Percentiles rank a stretch among this genome's conserved stretches.
Conservation (phyloP, 2,888 invertebrate species). For the Phyllotreta striolata region DNA sequence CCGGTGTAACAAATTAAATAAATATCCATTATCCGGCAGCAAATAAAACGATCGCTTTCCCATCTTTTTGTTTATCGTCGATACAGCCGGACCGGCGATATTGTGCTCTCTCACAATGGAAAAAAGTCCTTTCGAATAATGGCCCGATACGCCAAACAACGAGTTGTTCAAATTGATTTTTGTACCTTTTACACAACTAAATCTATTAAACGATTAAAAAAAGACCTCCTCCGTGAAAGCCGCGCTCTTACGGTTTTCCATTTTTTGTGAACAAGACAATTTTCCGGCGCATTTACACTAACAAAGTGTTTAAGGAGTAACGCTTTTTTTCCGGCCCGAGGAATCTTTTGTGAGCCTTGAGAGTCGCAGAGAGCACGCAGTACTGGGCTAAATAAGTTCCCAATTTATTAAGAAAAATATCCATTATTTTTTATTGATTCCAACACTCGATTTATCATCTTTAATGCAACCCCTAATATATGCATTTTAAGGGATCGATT, state of each 20-base stretch:
- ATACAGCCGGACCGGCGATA: constrained; percentile 29
- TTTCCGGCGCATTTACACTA: constrained; percentile 49
- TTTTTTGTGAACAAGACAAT: constrained; percentile 49
- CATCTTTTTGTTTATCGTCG: constrained; percentile 37
- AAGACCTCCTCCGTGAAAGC: constrained; percentile 45
- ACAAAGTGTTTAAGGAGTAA: constrained; percentile 46
- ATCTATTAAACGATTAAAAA: constrained; percentile 43
- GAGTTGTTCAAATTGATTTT: constrained; percentile 43
- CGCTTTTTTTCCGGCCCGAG: constrained; percentile 35
- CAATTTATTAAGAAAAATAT: neutral
- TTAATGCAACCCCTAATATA: neutral
- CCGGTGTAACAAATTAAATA: constrained; percentile 42
- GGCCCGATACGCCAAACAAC: constrained; percentile 38
- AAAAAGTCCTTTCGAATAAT: constrained; percentile 37
- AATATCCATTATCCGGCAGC: constrained; percentile 40
- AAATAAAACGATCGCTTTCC: constrained; percentile 37
- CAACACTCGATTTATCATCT: neutral
- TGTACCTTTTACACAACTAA: constrained; percentile 44
- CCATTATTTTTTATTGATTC: no score
- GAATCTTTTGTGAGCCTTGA: constrained; percentile 31
- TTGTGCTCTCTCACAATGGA: constrained; percentile 35
- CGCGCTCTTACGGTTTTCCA: constrained; percentile 35
- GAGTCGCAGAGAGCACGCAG: constrained; percentile 14
- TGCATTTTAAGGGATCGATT: no score
- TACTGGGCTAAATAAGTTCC: constrained; percentile 5